Evolutionary conservation across 2,888 invertebrate species (phyloP).

Genomic region (Monopis laevigella): DNA sequence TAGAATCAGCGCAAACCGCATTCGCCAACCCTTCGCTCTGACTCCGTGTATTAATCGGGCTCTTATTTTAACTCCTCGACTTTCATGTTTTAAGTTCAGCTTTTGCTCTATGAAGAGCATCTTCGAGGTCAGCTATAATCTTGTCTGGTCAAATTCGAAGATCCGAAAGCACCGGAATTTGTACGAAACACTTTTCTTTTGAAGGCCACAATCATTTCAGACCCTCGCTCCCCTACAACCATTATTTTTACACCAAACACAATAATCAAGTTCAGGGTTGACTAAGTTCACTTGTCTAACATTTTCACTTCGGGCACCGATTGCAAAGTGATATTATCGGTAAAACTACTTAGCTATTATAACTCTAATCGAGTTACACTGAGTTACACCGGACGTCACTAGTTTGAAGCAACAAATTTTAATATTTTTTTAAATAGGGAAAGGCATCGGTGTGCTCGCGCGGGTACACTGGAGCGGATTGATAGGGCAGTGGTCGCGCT

Average conservation of each 20-base stretch:
- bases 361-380: no score
- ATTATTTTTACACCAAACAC: no score
- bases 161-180: slow-evolving; percentile 51
- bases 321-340: no score
- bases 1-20: slow-evolving; percentile 49
- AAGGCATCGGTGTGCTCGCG: background rate
- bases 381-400: no score
- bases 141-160: slow-evolving; percentile 58
- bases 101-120: slow-evolving; percentile 64
- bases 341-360: no score
- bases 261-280: no score
- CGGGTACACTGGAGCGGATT: background rate
- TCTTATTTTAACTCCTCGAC: slow-evolving; percentile 45
- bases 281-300: no score
- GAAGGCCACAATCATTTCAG: background rate
- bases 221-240: no score
- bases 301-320: no score
- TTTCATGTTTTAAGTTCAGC: slow-evolving; percentile 46
- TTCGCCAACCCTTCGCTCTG: slow-evolving; percentile 52
- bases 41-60: slow-evolving; percentile 53
- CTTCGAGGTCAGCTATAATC: slow-evolving; percentile 61
- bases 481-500: background rate
- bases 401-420: no score
- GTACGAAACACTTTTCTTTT: slow-evolving; percentile 19
- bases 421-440: background rate